Conservation (phyloP, 2,888 invertebrate species). For the Chaetogeoica ovagalla region DNA sequence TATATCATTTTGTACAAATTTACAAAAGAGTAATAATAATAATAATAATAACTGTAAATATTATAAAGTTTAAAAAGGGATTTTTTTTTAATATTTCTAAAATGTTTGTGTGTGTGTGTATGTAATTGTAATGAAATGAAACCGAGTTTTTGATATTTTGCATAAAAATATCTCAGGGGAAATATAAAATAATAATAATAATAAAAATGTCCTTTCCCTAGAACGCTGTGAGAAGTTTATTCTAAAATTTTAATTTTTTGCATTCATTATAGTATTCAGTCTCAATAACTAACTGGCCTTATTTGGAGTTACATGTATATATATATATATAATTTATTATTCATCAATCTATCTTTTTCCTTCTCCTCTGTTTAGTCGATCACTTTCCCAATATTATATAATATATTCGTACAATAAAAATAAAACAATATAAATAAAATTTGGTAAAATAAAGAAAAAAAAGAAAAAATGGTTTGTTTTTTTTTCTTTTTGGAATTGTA, state of each 20-base stretch:
- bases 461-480: neutral
- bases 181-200: neutral
- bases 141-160: slow-evolving; percentile 10
- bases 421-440: slow-evolving; percentile 2
- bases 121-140: slow-evolving; percentile 7
- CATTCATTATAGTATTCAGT: slow-evolving; percentile 39
- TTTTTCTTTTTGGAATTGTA: slow-evolving; percentile 34
- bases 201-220: neutral
- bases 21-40: slow-evolving; percentile 26
- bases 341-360: no score
- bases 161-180: slow-evolving; percentile 15
- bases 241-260: slow-evolving; percentile 33
- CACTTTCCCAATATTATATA: neutral
- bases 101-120: no score
- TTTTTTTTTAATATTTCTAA: neutral
- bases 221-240: slow-evolving; percentile 32
- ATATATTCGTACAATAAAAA: slow-evolving; percentile 5
- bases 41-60: slow-evolving; percentile 30
- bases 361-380: slow-evolving; percentile 19
- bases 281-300: slow-evolving; percentile 52
- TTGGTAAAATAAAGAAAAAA: slow-evolving; percentile 36
- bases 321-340: no score
- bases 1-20: slow-evolving; percentile 39
- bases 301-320: slow-evolving; percentile 16
- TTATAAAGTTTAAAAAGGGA: neutral